Evolutionary conservation across 2,113 vertebrate species (phyloP), one percentile per base, ranked within the genome.

Genomic region (Tichodroma muraria): DNA sequence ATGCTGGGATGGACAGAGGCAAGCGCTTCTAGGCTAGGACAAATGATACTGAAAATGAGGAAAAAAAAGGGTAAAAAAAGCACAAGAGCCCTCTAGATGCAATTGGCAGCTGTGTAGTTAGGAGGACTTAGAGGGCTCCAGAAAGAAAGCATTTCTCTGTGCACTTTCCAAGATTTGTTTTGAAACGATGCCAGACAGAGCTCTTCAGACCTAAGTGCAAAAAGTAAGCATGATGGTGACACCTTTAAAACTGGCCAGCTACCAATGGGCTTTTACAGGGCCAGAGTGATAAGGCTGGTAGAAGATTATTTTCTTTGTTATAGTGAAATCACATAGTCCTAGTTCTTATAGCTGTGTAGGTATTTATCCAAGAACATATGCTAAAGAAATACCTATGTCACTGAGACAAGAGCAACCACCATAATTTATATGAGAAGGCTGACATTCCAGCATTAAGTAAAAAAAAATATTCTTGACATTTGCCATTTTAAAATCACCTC

Each of bases 101-200:
- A 77, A 18, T 33, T 95, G 91, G 88, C 92, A 94, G 64, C 86
- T 89, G 10, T 73, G 52, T 50, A 82, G 82, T 91, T 88, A 76
- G 84, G 87, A 97, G 76, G 94, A 85, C 84, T 97, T 85, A 61
- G 89, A 87, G 78, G 85, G 80, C 80, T 97, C 82, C 91, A 95
- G 91, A 95, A 97, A 96, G 94, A 98, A 98, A 97, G 94, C 50
- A 66, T 93, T 97, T 97, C 92, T 97, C 96, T 97, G 92, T 92
- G 86, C 2, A 5, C 80, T 94, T 96, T 98, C 97, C 97, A 97
- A 97, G 96, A 96, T 97, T 97, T 96, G 95, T 97, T 98, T 98
- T 97, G 97, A 98, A 97, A 97, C 96, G 87, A 91, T 95, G 97
- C 97, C 97, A 98, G 97, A 88, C 88, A 97, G 89, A 95, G 94